Evolutionary conservation across 2,113 vertebrate genomes (phyloP).

Genomic region (Ophthalmolycus amberensis): DNA sequence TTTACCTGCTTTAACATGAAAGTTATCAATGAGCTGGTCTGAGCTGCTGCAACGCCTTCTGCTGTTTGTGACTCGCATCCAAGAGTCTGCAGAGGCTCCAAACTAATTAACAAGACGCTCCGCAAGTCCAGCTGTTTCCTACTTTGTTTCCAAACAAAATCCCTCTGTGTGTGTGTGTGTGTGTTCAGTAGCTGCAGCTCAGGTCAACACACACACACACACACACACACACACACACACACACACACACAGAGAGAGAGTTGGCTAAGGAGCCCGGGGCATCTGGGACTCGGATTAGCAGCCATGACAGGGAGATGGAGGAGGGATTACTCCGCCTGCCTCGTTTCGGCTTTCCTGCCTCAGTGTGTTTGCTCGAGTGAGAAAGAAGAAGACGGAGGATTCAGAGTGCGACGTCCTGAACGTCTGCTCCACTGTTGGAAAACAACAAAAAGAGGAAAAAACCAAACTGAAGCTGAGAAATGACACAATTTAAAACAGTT

Average conservation of each 20-base stretch:
- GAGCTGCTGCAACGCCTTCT: conserved; percentile 39
- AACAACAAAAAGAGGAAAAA: conserved; percentile 10
- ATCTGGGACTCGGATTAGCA: conserved; percentile 65
- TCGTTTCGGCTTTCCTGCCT: conserved; percentile 43
- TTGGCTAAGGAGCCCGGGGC: conserved; percentile 36
- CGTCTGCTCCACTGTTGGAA: conserved; percentile 9
- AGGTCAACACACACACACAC: not conserved
- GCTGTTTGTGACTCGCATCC: conserved; percentile 26
- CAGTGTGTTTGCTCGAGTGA: conserved; percentile 43
- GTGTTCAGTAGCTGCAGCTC: not conserved
- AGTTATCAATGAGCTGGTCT: conserved; percentile 21
- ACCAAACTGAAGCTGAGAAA: conserved; percentile 2
- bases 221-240: conserved; percentile 2
- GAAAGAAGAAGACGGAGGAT: not conserved
- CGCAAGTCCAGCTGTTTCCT: conserved; percentile 42
- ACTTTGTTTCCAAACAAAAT: conserved; percentile 50
- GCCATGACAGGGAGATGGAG: conserved; percentile 66
- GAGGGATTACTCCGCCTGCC: conserved; percentile 58
- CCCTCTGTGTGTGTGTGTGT: conserved; percentile 12
- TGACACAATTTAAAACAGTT: not conserved
- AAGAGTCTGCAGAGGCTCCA: conserved; percentile 22
- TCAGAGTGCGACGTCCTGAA: not conserved
- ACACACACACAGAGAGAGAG: conserved; percentile 15
- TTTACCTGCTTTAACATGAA: conserved; percentile 27
- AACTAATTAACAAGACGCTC: conserved; percentile 47